phyloP scores from a whole-genome alignment of 2,113 vertebrate species.

The Equus quagga region DNA sequence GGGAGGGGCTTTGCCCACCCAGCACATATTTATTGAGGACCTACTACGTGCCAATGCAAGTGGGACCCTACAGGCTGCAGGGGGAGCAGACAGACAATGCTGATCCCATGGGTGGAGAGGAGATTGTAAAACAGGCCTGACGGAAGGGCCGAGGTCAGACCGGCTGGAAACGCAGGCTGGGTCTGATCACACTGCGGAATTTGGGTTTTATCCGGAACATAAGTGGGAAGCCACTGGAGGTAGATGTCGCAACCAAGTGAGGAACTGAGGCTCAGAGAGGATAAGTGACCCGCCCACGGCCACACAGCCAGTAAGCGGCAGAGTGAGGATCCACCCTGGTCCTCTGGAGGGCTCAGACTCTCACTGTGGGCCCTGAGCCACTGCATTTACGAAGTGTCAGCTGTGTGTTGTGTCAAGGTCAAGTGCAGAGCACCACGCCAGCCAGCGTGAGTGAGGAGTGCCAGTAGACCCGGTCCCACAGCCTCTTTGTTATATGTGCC shows the following conservation, averaged over 20 bases:
- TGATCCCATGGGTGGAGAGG: background rate
- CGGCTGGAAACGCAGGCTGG: background rate
- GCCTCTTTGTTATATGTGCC: background rate
- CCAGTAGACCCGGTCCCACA: background rate
- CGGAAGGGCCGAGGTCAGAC: background rate
- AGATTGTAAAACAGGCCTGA: background rate
- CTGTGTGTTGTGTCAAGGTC: accelerated
- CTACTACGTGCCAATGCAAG: background rate
- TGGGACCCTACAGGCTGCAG: background rate
- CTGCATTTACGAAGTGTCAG: background rate
- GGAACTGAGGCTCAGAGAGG: background rate
- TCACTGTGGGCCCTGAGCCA: background rate
- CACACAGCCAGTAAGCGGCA: background rate
- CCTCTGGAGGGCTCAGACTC: background rate
- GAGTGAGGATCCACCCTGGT: background rate
- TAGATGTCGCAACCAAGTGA: background rate
- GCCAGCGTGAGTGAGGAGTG: accelerated
- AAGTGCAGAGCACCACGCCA: accelerated
- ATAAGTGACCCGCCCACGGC: background rate
- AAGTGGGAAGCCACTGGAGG: background rate
- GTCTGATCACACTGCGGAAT: background rate
- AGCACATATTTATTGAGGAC: background rate
- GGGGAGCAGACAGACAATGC: background rate
- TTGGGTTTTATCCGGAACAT: background rate
- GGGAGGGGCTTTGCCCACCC: background rate